A percentile compares a stretch with the other conserved stretches of the same genome.
These are phyloP conservation scores for Channa maculata DNA, from an alignment of 2,113 vertebrate species.

Conservation along the genomic window DNA sequence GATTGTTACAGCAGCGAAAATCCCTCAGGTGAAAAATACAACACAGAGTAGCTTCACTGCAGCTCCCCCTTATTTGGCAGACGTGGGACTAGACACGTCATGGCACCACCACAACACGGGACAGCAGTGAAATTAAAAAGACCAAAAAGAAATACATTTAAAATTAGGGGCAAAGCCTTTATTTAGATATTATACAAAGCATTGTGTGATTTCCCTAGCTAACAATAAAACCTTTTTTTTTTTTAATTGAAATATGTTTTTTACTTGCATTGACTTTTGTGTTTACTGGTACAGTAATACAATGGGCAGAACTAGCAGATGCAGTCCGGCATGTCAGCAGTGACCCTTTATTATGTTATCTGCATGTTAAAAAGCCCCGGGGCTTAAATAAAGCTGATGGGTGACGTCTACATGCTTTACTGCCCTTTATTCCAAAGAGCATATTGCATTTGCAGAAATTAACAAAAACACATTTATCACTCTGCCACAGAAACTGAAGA, in stretches of 20 bases:
- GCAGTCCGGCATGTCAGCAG: slow-evolving; percentile 13
- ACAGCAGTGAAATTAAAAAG: slow-evolving; percentile 38
- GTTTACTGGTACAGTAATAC: too few relatives aligned
- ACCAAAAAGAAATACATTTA: neutral
- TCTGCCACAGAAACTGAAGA: neutral
- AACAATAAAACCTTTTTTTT: neutral
- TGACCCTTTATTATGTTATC: neutral
- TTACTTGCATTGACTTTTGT: too few relatives aligned
- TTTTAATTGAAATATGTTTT: too few relatives aligned
- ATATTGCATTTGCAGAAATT: neutral
- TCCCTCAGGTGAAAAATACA: slow-evolving; percentile 69
- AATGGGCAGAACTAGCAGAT: too few relatives aligned
- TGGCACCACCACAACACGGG: slow-evolving; percentile 26
- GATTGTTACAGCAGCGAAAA: slow-evolving; percentile 65
- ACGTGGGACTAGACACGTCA: slow-evolving; percentile 38
- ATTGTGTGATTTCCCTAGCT: neutral
- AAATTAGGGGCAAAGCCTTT: neutral
- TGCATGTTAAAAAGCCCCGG: too few relatives aligned
- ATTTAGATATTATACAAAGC: neutral
- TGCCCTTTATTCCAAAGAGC: slow-evolving; percentile 11
- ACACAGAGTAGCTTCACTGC: slow-evolving; percentile 39
- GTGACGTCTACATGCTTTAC: neutral
- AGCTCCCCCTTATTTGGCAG: slow-evolving; percentile 44
- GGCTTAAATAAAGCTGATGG: too few relatives aligned
- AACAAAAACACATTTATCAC: slow-evolving; percentile 1